Percentiles rank a stretch among this genome's conserved stretches.
Evolutionary conservation across 1,140 invertebrate genomes (phyloP).

Genomic region (Ceratosolen fusciceps): DNA sequence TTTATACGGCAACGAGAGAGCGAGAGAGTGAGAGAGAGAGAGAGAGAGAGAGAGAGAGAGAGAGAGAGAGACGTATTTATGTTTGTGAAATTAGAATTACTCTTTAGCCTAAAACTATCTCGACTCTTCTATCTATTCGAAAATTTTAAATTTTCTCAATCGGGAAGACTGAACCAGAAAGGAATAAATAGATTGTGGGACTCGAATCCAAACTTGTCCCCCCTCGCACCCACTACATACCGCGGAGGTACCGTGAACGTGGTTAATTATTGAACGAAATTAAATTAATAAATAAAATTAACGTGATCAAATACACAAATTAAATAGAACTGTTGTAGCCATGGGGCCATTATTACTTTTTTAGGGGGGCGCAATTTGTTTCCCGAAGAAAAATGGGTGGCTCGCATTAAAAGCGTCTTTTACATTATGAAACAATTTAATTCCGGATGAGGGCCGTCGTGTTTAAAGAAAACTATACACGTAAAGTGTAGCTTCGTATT

Average conservation of each 20-base stretch:
- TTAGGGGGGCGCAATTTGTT: background rate
- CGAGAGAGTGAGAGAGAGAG: background rate
- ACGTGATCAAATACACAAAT: background rate
- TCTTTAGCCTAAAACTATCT: slow-evolving; percentile 34
- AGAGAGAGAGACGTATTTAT: background rate
- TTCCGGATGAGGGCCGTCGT: too few relatives aligned
- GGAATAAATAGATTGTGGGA: slow-evolving; percentile 13
- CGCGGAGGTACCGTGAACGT: background rate
- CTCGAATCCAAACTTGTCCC: too few relatives aligned
- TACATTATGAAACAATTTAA: background rate
- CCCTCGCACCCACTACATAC: background rate
- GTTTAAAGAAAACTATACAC: too few relatives aligned
- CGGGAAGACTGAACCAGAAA: slow-evolving; percentile 47
- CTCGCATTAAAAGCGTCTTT: background rate
- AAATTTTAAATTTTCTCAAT: slow-evolving; percentile 34
- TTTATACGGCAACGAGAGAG: background rate
- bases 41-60: background rate
- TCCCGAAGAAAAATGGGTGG: background rate
- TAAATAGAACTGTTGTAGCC: background rate
- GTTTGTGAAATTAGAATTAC: slow-evolving; percentile 40
- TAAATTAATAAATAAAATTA: background rate
- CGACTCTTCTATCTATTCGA: slow-evolving; percentile 22
- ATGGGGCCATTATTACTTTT: background rate
- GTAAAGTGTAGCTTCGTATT: background rate
- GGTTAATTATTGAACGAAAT: background rate